Evolutionary conservation across 2,797 vertebrate genomes (phyloP).

Genomic region (Scleropages formosus): DNA sequence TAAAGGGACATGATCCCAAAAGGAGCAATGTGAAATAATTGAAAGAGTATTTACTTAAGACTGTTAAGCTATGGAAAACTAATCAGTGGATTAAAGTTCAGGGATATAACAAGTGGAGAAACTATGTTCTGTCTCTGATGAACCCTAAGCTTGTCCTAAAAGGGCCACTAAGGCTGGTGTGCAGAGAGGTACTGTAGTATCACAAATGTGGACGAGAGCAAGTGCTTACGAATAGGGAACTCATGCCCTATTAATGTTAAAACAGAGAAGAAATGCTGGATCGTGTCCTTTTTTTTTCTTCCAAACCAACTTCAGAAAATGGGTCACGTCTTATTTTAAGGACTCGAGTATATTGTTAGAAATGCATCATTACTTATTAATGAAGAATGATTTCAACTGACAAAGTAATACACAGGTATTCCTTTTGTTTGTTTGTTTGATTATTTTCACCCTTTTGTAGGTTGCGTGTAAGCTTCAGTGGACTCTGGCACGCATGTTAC

Average conservation of each 20-base stretch:
- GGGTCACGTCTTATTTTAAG: conserved; percentile 28
- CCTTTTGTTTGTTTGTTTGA: no score
- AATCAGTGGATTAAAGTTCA: conserved; percentile 16
- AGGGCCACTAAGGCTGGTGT: neutral
- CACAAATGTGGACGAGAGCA: conserved; percentile 13
- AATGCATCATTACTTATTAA: conserved; percentile 24
- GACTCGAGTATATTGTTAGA: conserved; percentile 18
- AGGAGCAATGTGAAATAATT: neutral
- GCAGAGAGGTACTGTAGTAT: neutral
- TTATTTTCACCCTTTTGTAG: no score
- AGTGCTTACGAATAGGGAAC: conserved; percentile 2
- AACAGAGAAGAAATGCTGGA: conserved; percentile 26
- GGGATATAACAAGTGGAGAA: neutral
- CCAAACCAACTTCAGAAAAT: conserved; percentile 26
- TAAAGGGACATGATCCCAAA: conserved; percentile 7
- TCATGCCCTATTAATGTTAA: conserved; percentile 19
- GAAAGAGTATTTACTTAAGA: neutral
- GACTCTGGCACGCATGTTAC: no score
- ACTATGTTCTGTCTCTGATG: neutral
- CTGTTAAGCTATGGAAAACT: conserved; percentile 2
- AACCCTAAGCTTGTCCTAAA: neutral
- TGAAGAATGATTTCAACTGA: neutral
- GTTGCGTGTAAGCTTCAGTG: no score
- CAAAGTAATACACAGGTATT: neutral
- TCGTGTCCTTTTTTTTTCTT: neutral